Evolutionary conservation across 1,140 invertebrate genomes (phyloP).

Genomic region (Telenomus remus): DNA sequence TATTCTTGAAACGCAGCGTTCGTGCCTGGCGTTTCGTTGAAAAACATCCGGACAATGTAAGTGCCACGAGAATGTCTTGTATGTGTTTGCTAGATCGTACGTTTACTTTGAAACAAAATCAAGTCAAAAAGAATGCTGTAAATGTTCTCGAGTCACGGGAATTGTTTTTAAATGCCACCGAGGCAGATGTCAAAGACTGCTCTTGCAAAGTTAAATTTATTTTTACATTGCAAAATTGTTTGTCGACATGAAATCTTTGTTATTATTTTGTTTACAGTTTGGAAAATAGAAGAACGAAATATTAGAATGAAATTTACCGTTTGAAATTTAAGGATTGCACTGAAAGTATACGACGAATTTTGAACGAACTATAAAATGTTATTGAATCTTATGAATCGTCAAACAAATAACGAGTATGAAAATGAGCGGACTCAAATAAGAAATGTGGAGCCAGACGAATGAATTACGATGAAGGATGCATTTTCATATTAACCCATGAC

Average conservation of each 20-base stretch:
- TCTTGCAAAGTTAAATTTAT: no score
- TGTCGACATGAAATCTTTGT: no score
- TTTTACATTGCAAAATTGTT: no score
- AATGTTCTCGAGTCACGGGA: not conserved
- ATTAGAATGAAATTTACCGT: no score
- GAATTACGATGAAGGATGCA: conserved; percentile 14
- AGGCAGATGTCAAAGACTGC: no score
- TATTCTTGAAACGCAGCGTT: conserved; percentile 37
- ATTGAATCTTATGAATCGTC: conserved; percentile 22
- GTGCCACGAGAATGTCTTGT: conserved; percentile 13
- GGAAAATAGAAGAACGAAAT: no score
- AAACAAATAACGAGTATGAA: conserved; percentile 22
- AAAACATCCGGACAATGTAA: conserved; percentile 32
- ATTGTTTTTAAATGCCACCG: not conserved
- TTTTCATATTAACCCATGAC: conserved; percentile 14
- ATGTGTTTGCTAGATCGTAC: not conserved
- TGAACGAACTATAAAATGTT: conserved; percentile 7
- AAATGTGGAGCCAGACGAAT: conserved; percentile 9
- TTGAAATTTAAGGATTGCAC: no score
- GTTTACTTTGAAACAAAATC: conserved; percentile 10
- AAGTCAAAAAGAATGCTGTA: conserved; percentile 1
- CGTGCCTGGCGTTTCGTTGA: conserved; percentile 17
- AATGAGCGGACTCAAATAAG: conserved; percentile 11
- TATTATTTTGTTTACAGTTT: no score
- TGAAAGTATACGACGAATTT: not conserved